Percentiles rank a stretch among this genome's conserved stretches.
Conservation (phyloP, 2,888 invertebrate genomes). For the Petrolisthes manimaculis region DNA sequence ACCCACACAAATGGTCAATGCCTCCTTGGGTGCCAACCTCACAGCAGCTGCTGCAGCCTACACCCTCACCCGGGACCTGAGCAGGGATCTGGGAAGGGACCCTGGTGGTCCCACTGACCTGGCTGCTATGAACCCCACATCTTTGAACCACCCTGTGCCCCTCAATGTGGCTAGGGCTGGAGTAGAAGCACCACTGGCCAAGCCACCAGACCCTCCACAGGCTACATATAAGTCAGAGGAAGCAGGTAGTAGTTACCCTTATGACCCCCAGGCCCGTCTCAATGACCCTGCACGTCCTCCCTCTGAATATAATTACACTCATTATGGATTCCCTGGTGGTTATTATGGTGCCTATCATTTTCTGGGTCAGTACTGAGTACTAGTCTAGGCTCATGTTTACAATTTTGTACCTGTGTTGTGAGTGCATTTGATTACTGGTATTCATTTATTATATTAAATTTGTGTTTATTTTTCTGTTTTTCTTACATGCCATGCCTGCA, state of each 20-base stretch:
- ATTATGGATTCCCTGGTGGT: slow-evolving; percentile 62
- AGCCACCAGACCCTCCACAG: slow-evolving; percentile 39
- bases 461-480: no score
- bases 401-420: no score
- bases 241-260: slow-evolving; percentile 50
- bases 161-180: slow-evolving; percentile 31
- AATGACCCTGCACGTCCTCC: slow-evolving; percentile 45
- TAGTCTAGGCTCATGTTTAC: no score
- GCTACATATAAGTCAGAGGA: slow-evolving; percentile 61
- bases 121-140: slow-evolving; percentile 41
- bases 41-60: slow-evolving; percentile 52
- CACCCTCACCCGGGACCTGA: slow-evolving; percentile 54
- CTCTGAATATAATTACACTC: slow-evolving; percentile 63
- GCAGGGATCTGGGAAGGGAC: slow-evolving; percentile 18
- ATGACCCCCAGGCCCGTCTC: slow-evolving; percentile 61
- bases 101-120: slow-evolving; percentile 19
- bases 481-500: no score
- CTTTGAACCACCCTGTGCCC: slow-evolving; percentile 47
- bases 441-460: no score
- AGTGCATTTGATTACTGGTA: no score
- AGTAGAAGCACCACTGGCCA: slow-evolving; percentile 30
- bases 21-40: slow-evolving; percentile 54
- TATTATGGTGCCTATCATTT: slow-evolving; percentile 65
- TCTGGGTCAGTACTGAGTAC: slow-evolving; percentile 62
- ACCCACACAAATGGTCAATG: slow-evolving; percentile 57